Evolutionary conservation across 2,113 vertebrate genomes (phyloP), one percentile per base, ranked within the genome.

Genomic region (Cranoglanis bouderius): DNA sequence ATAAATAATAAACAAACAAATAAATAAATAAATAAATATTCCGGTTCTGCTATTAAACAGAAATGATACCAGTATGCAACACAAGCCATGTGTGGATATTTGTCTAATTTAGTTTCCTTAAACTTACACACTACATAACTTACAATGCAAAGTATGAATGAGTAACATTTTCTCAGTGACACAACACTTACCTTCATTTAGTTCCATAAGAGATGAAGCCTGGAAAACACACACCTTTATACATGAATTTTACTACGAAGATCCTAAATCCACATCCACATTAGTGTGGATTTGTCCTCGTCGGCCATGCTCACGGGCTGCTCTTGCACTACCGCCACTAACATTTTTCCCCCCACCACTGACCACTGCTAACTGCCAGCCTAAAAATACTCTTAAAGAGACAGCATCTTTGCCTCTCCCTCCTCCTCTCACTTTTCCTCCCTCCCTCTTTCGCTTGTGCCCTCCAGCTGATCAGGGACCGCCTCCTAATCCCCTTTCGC

Each of bases 351-450:
- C 91, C 93, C 91, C 91, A 93, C 83, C 88, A 96, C 93, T 96
- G 95, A 95, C 94, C 95, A 93, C 91, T 90, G 91, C 92, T 93
- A 92, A 93, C 91, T 92, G 92, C 91, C 92, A 87, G 80, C 93
- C 95, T 96, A 96, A 96, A 96, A 96, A 96, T 96, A 96, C 93
- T 93, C 94, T 96, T 96, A 96, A 96, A 96, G 95, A 88, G 88
- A 93, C 94, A 95, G 93, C 9, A 61, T 86, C 78, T 83, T 72
- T 63, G 63, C 89, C 82, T 85, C 77, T 88, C 81, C 59, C 55
- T 88, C 90, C 61, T 86, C 16, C 75, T 70, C 82, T 53, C 77
- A 70, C 74, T 43, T 55, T 67, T 70, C 29, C 81, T 63, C 32
- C 75, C 46, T 82, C 49, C 77, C 24, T 40, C 63, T 29, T 82